A percentile compares a stretch with the other conserved stretches of the same genome.
Evolutionary conservation across 2,888 invertebrate genomes (phyloP).

Genomic region (Epirrita christyi): DNA sequence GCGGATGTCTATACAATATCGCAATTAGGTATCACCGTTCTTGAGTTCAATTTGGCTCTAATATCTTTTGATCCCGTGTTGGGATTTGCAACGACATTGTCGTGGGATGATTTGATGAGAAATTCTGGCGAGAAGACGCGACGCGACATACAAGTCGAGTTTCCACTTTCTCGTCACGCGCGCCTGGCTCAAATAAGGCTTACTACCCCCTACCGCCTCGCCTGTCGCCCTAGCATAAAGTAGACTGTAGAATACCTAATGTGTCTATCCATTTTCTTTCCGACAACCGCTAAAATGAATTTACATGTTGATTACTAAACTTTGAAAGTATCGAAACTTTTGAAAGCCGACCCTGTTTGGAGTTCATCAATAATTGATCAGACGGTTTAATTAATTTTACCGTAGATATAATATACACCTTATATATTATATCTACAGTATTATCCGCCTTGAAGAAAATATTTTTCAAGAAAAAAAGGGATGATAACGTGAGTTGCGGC

Average conservation of each 20-base stretch:
- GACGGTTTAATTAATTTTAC: constrained; percentile 39
- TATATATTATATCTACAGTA: neutral
- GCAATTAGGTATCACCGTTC: constrained; percentile 60
- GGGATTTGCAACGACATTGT: constrained; percentile 81
- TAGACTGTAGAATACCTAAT: constrained; percentile 78
- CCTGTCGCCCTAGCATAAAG: constrained; percentile 65
- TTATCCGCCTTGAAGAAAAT: constrained; percentile 47
- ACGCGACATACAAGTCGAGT: constrained; percentile 72
- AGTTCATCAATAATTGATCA: constrained; percentile 42
- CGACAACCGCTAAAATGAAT: constrained; percentile 37
- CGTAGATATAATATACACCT: too few species aligned
- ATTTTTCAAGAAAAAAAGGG: constrained; percentile 62
- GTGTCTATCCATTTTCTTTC: constrained; percentile 50
- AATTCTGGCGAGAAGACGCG: constrained; percentile 72
- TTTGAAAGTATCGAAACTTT: constrained; percentile 37
- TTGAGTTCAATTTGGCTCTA: constrained; percentile 76
- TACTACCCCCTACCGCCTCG: constrained; percentile 71
- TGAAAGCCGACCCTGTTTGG: constrained; percentile 32
- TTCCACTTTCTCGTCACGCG: constrained; percentile 83
- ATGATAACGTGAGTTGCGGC: constrained; percentile 68
- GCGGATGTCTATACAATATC: constrained; percentile 45
- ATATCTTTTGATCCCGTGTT: constrained; percentile 78
- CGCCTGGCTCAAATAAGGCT: constrained; percentile 81
- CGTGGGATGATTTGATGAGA: constrained; percentile 82
- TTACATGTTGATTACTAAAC: constrained; percentile 40